Base-by-base conservation (phyloP, 1,140 invertebrate genomes). In the Aphelinus atriplicis region DNA sequence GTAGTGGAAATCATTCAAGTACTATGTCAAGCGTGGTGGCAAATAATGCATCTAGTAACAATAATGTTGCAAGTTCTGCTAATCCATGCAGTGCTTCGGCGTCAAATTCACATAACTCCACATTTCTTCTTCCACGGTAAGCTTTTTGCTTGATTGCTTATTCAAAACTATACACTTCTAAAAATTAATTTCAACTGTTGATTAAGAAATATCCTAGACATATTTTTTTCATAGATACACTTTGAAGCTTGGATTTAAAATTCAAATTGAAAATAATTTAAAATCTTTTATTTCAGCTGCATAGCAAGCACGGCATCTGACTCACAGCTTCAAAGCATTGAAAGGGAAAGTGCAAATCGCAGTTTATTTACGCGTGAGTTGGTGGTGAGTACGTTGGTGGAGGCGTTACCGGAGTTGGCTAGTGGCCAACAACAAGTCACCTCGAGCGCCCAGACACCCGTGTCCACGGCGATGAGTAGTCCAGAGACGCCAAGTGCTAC, bases 301-400 rank as follows among this genome's bases (percentile, higher is more conserved):
- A 90, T 90, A 78, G 90, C 92, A 73, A 87, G 88, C 71, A 87
- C 88, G 57, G 80, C 90, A 63, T 88, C 89, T 45, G 91, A 92
- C 77, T 81, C 85, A 6, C 90, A 91, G 77, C 80, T 89, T 63
- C 89, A 92, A 79, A 87, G 82, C 64, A 84, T 89, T 77, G 91
- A 92, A 79, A 86, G 88, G 75, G 90, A 92, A 77, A 89, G 89
- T 79, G 90, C 91, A 70, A 92, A 93, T 82, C 88, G 91, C 76
- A 92, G 92, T 82, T 81, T 93, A 26, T 94, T 94, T 88, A 89
- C 92, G 63, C 91, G 92, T 80, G 92, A 94, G 86, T 83, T 94
- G 66, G 87, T 94, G 51, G 85, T 93, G 69, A 89, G 90, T 50
- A 91, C 91, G 48, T 84, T 93, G 79, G 89, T 90, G 55, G 86